Percentiles rank a stretch among this genome's conserved stretches.
These are phyloP conservation scores for Pelobates cultripes DNA, from an alignment of 2,797 vertebrate species.

Conservation along the genomic window DNA sequence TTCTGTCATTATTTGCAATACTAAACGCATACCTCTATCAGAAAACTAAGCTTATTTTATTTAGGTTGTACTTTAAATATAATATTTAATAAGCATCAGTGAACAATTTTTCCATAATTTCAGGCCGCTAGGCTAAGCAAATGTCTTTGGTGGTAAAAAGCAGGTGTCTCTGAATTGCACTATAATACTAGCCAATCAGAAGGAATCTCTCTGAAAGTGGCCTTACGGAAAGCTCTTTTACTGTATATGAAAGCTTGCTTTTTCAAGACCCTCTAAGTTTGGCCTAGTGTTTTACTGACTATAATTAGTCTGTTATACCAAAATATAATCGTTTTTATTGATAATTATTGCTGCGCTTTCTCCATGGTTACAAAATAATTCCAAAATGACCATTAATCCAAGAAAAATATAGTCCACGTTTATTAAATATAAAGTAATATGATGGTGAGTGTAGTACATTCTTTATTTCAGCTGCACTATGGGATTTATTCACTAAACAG, in stretches of 20 bases:
- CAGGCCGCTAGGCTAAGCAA: no score
- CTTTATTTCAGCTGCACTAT: no score
- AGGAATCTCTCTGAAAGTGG: neutral
- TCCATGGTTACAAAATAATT: neutral
- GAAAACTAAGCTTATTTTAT: no score
- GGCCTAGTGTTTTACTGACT: neutral
- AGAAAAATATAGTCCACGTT: neutral
- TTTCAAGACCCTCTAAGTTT: no score
- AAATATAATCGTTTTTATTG: neutral
- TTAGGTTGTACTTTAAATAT: no score
- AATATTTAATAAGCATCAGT: no score
- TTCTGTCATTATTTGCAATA: no score
- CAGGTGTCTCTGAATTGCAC: slow-evolving; percentile 2
- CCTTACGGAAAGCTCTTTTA: neutral
- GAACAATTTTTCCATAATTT: no score
- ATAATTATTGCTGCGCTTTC: neutral
- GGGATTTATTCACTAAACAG: no score
- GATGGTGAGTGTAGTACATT: neutral
- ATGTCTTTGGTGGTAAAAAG: neutral
- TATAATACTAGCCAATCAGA: slow-evolving; percentile 18
- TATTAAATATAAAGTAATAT: neutral
- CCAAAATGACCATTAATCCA: neutral
- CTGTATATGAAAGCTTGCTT: neutral
- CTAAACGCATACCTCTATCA: no score
- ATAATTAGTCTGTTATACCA: neutral